A percentile compares a stretch with the other conserved stretches of the same genome.
Conservation (phyloP, 2,888 invertebrate species). For the Andrena marginata region DNA sequence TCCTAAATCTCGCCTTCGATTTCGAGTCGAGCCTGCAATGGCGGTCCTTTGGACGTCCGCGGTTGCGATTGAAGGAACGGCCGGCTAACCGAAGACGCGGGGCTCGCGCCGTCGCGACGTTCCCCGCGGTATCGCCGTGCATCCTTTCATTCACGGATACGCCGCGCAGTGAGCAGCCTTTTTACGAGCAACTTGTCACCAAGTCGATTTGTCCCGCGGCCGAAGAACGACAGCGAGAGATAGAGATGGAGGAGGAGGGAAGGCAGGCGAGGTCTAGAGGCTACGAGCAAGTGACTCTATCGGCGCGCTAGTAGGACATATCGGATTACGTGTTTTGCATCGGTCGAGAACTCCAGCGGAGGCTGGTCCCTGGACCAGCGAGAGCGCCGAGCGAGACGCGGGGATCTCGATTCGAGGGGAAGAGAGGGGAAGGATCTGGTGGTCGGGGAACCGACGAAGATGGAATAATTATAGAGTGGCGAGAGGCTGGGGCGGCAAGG, state of each 20-base stretch:
- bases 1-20: background rate
- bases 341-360: conserved; percentile 59
- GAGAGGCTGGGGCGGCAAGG: conserved; percentile 25
- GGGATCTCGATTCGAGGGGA: conserved; percentile 28
- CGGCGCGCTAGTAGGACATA: conserved; percentile 80
- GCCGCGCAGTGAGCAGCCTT: conserved; percentile 54
- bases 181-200: conserved; percentile 81
- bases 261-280: conserved; percentile 54
- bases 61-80: background rate
- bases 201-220: conserved; percentile 76
- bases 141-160: conserved; percentile 49
- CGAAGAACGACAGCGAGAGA: conserved; percentile 12
- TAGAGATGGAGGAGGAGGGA: background rate
- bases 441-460: conserved; percentile 46
- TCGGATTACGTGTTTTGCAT: conserved; percentile 81
- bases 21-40: background rate
- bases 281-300: conserved; percentile 81
- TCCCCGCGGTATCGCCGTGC: conserved; percentile 12
- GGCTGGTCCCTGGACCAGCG: conserved; percentile 27
- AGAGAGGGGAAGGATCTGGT: conserved; percentile 6
- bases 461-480: conserved; percentile 68
- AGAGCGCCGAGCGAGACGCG: conserved; percentile 28
- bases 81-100: conserved; percentile 47
- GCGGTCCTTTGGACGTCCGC: background rate
- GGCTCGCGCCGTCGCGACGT: conserved; percentile 37